A percentile compares a stretch with the other conserved stretches of the same genome.
phyloP scores from a whole-genome alignment of 1,140 invertebrate species.

The Panagrolaimus sp. region DNA sequence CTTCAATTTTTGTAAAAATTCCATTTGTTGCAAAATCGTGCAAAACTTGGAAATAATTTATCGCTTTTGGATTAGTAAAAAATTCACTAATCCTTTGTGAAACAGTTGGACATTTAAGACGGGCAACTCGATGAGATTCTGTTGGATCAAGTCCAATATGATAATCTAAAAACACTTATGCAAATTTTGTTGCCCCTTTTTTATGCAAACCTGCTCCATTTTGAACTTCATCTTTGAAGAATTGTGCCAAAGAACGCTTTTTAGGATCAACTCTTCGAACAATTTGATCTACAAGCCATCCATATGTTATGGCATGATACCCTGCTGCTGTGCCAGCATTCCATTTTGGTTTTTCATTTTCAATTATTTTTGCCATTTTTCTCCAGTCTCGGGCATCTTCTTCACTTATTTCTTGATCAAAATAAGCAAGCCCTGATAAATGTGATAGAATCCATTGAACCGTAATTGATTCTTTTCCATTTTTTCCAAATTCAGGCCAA shows the following conservation, averaged over 20 bases:
- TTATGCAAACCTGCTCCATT: slow-evolving; percentile 18
- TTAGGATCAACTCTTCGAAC: slow-evolving; percentile 40
- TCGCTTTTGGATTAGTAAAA: slow-evolving; percentile 32
- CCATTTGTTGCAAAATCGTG: slow-evolving; percentile 33
- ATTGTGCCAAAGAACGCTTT: slow-evolving; percentile 47
- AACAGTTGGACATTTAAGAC: slow-evolving; percentile 32
- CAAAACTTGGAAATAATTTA: slow-evolving; percentile 34
- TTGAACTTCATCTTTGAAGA: slow-evolving; percentile 47
- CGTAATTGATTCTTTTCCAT: slow-evolving; percentile 61
- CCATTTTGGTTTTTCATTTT: slow-evolving; percentile 46
- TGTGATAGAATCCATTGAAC: slow-evolving; percentile 60
- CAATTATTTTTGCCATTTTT: slow-evolving; percentile 35
- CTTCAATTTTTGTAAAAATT: slow-evolving; percentile 29
- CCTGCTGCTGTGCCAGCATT: slow-evolving; percentile 36
- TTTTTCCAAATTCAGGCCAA: slow-evolving; percentile 62
- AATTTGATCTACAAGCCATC: slow-evolving; percentile 53
- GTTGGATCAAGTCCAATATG: slow-evolving; percentile 37
- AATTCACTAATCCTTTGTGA: slow-evolving; percentile 38
- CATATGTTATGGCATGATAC: slow-evolving; percentile 48
- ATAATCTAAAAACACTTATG: slow-evolving; percentile 21
- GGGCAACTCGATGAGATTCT: slow-evolving; percentile 41
- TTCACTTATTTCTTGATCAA: slow-evolving; percentile 36
- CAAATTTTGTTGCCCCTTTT: neutral
- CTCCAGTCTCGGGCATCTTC: slow-evolving; percentile 33
- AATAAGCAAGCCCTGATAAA: slow-evolving; percentile 48